A percentile compares a stretch with the other conserved stretches of the same genome.
phyloP scores from a whole-genome alignment of 2,113 vertebrate species.

The Python bivittatus region DNA sequence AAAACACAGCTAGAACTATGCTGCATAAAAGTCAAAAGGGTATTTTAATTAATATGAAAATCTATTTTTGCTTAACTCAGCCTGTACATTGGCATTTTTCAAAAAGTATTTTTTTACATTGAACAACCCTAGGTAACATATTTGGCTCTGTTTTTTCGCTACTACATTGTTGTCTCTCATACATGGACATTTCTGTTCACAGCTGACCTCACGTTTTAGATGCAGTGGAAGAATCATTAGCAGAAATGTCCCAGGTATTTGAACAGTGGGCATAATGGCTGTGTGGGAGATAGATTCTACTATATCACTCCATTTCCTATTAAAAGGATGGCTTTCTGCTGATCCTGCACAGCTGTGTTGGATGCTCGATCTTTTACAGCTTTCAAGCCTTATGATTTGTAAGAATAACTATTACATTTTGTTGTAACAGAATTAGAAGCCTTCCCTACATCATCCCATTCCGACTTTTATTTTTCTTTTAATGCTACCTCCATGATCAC shows the following conservation, averaged over 20 bases:
- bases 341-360: conserved; percentile 66
- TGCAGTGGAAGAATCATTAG: conserved; percentile 57
- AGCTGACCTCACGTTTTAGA: conserved; percentile 69
- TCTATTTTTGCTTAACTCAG: conserved; percentile 34
- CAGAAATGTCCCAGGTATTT: conserved; percentile 68
- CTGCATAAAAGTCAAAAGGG: background rate
- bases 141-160: conserved; percentile 31
- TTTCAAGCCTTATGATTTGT: conserved; percentile 71
- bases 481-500: conserved; percentile 44
- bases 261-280: conserved; percentile 69
- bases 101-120: conserved; percentile 28
- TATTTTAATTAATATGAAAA: background rate
- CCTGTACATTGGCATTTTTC: conserved; percentile 21
- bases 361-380: conserved; percentile 67
- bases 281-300: conserved; percentile 68
- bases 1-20: background rate
- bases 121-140: conserved; percentile 41
- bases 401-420: conserved; percentile 63
- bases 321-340: conserved; percentile 73
- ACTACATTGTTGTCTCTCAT: conserved; percentile 16
- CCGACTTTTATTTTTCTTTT: conserved; percentile 55
- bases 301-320: conserved; percentile 69
- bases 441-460: conserved; percentile 57
- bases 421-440: conserved; percentile 68
- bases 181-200: conserved; percentile 36